These are phyloP conservation scores for Alcis repandata DNA, from an alignment of 2,888 invertebrate genomes.

Conservation along the genomic window DNA sequence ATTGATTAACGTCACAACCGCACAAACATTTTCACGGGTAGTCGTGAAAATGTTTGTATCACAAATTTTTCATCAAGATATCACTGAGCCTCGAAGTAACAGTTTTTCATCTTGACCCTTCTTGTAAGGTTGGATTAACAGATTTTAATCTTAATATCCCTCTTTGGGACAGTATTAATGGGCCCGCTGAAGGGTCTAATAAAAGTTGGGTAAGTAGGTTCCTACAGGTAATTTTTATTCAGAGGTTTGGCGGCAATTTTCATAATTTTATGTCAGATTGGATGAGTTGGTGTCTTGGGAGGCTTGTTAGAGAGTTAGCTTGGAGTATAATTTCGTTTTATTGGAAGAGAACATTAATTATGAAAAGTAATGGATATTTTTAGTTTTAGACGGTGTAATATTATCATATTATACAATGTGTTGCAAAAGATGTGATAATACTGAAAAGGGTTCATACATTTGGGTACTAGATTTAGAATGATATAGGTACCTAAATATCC, in stretches of 20 bases:
- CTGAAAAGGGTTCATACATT: too few species aligned
- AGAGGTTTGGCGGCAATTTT: conserved; percentile 27
- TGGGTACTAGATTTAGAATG: too few species aligned
- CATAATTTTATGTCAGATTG: conserved; percentile 30
- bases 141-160: conserved; percentile 61
- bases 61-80: conserved; percentile 44
- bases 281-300: conserved; percentile 13
- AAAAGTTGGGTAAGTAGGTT: conserved; percentile 27
- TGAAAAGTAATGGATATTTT: not conserved
- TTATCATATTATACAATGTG: too few species aligned
- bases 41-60: not conserved
- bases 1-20: not conserved
- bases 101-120: conserved; percentile 41
- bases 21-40: not conserved
- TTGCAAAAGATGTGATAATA: too few species aligned
- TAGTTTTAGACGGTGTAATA: too few species aligned
- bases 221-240: conserved; percentile 32
- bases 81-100: conserved; percentile 27
- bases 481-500: too few species aligned
- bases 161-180: conserved; percentile 39
- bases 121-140: conserved; percentile 52
- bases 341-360: not conserved
- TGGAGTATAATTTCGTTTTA: not conserved
- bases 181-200: conserved; percentile 24
- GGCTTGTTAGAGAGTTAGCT: conserved; percentile 5